These are phyloP conservation scores for Ostrea edulis DNA, from an alignment of 1,140 invertebrate genomes.

Conservation along the genomic window DNA sequence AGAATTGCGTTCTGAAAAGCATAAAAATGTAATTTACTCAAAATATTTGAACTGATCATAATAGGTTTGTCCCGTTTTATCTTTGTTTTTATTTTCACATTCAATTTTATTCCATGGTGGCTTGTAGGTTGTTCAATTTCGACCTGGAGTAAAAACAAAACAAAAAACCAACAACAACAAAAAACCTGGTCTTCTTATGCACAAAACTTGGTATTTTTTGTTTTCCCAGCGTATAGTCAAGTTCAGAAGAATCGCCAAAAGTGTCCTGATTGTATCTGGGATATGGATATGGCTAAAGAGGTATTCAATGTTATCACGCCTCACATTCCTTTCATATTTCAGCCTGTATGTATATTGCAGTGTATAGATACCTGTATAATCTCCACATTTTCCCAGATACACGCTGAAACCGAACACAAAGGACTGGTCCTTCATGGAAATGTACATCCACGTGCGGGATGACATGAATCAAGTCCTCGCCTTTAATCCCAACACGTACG, in stretches of 20 bases:
- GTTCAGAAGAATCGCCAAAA: slow-evolving; percentile 45
- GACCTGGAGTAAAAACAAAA: no score
- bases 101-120: no score
- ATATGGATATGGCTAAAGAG: slow-evolving; percentile 50
- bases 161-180: no score
- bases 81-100: no score
- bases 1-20: no score
- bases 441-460: slow-evolving; percentile 66
- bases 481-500: slow-evolving; percentile 64
- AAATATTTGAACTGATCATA: no score
- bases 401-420: slow-evolving; percentile 53
- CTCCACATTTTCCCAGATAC: slow-evolving; percentile 51
- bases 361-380: not conserved
- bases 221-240: slow-evolving; percentile 36
- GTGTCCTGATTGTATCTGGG: slow-evolving; percentile 31
- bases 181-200: no score
- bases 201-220: no score
- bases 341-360: not conserved
- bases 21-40: no score
- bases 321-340: not conserved
- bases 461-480: slow-evolving; percentile 62
- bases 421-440: slow-evolving; percentile 67
- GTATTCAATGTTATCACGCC: not conserved
- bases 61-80: no score
- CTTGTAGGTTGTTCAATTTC: no score